A percentile compares a stretch with the other conserved stretches of the same genome.
These are phyloP conservation scores for Eremophila alpestris DNA, from an alignment of 2,797 vertebrate genomes.

Conservation along the genomic window DNA sequence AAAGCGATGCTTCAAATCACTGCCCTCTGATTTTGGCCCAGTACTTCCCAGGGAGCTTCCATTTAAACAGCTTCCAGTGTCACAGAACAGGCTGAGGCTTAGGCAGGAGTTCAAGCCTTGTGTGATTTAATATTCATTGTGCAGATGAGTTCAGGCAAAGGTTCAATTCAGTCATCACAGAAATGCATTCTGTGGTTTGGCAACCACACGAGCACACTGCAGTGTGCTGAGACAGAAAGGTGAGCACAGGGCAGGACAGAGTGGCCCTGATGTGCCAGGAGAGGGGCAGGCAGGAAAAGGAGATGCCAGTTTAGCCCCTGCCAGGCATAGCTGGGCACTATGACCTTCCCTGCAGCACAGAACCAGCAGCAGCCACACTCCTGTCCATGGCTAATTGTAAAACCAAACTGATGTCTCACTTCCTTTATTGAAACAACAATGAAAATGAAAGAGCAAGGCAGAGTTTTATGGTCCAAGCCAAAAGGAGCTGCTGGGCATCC, in stretches of 20 bases:
- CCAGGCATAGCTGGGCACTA: background rate
- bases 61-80: background rate
- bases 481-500: background rate
- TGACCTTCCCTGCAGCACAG: background rate
- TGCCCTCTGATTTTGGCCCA: background rate
- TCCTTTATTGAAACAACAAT: background rate
- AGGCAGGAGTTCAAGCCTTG: background rate
- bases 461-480: background rate
- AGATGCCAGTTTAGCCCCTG: background rate
- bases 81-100: background rate
- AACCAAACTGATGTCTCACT: background rate
- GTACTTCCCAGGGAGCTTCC: background rate
- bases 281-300: background rate
- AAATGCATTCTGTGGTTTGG: background rate
- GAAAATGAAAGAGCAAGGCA: background rate
- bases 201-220: accelerated
- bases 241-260: background rate
- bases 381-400: background rate
- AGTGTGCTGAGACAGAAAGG: background rate
- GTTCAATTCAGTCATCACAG: background rate
- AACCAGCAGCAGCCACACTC: background rate
- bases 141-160: background rate
- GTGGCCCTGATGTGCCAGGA: background rate
- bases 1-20: background rate
- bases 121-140: background rate